Base-by-base conservation (phyloP, 1,140 invertebrate species). In the Microplitis mediator region DNA sequence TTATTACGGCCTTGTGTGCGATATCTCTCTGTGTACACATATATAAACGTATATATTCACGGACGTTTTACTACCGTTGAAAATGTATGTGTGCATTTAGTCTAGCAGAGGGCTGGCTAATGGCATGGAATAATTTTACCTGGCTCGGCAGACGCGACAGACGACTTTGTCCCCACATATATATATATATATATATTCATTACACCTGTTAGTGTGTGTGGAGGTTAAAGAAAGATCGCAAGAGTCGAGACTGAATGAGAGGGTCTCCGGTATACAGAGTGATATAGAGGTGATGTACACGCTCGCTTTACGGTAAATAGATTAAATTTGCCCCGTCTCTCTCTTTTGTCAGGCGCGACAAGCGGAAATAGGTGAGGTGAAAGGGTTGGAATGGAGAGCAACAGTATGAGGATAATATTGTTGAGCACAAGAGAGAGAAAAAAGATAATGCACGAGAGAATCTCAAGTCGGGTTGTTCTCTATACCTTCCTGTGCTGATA, bases 101-200 rank as follows among this genome's bases (percentile, higher is more conserved):
- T 64, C 34, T 14, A 36, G 8, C 62, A 50, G 62, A 52, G 50
- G 65, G 23, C 52, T 78, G 79, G 78, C 80, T 82, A 82, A 82
- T 81, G 80, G 80, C 64, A 75, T 65, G 76, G 74, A 78, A 77
- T 81, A 82, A 81, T 81, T 80, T 75, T 77, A 67, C 75, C 76
- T 65, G 52, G 39, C 39, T 56, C 9, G 52, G 16, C 16, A 23
- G 56, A 58, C 70, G 8, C 63, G 65, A 67, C 65, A 67, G 54
- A 72, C 58, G 52, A 63, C 14, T 65, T 61, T 67, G 54, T 67
- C 51, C 31, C 50, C 36, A 16, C n/a, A n/a, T 50, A 52, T 35
- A 9, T 65, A 45, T 3, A 23, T 23, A 23, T 31, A 36, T 3
- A 14, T 65, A 45, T 51, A 14, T 13, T 9, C 16, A 3, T 50